phyloP scores from a whole-genome alignment of 1,140 invertebrate genomes.

The Bombus fervidus region DNA sequence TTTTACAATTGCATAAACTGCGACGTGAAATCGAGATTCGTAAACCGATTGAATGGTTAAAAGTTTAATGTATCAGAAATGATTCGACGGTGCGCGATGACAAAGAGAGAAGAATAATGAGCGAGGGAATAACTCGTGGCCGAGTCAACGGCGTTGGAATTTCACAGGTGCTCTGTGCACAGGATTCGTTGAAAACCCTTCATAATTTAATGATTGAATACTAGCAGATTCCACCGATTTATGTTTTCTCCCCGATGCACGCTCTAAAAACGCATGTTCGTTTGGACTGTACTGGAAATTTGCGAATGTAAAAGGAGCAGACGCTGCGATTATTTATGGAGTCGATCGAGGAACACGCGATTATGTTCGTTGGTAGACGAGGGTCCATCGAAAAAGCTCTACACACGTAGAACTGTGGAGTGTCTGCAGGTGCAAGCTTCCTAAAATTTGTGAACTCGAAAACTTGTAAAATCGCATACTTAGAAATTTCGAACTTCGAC shows the following conservation, averaged over 20 bases:
- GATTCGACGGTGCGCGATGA: background rate
- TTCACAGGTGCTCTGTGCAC: background rate
- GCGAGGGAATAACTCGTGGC: conserved; percentile 2
- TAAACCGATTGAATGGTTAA: conserved; percentile 13
- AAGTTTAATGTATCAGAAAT: conserved; percentile 26
- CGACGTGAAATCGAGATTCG: too few species aligned
- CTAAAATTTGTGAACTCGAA: background rate
- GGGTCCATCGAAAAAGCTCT: background rate
- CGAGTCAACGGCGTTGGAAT: background rate
- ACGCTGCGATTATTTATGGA: background rate
- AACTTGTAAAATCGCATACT: background rate
- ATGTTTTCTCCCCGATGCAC: background rate
- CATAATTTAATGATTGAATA: conserved; percentile 15
- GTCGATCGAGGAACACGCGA: background rate
- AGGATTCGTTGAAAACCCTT: conserved; percentile 8
- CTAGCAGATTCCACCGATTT: background rate
- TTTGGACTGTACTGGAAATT: background rate
- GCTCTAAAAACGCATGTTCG: background rate
- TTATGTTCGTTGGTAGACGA: background rate
- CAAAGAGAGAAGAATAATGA: conserved; percentile 6
- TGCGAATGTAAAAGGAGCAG: background rate
- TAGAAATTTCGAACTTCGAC: background rate
- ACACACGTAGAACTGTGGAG: background rate
- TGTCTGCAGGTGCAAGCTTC: background rate
- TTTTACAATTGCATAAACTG: background rate